Evolutionary conservation across 2,797 vertebrate genomes (phyloP), one percentile per base, ranked within the genome.

Genomic region (Kryptolebias ocellatus): DNA sequence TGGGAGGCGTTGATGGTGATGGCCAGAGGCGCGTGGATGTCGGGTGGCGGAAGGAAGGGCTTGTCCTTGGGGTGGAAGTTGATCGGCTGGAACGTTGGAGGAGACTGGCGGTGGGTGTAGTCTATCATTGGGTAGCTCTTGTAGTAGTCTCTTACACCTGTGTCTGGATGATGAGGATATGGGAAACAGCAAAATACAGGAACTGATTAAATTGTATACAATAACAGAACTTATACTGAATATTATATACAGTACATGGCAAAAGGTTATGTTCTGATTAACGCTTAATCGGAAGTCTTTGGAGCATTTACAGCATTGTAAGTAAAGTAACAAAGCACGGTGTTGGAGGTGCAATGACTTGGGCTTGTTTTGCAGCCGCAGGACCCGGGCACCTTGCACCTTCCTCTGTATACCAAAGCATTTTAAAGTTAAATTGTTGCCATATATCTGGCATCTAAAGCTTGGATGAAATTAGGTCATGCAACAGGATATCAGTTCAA

Each of bases 81-180:
- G 61, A 92, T 87, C 34, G 93, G 92, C 16, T 95, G 94, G 79
- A 96, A 96, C 59, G 93, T 92, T 37, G 94, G 89, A 2, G 94
- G 70, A 0, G 93, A 90, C 77, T 95, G 92, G 37, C 87, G 93
- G 59, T 93, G 90, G 1, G 89, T 68, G 17, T 93, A 89, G 31
- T 97, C 95, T 2, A 93, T 65, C 72, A 93, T 92, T 0, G 94
- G 92, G 17, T 96, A 96, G 18, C 89, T 94, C 86, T 95, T 95
- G 92, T 94, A 97, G 93, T 96, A 95, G 76, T 98, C 96, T 83
- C 94, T 93, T 0, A 91, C 52, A 14, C 85, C 47, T 0, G 91
- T 92, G 73, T 96, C 96, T 97, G 90, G 60, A 60, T 47, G 47
- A 72, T 16, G 20, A 58, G 15, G 28, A 24, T 62, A 53, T 29